Evolutionary conservation across 2,888 invertebrate genomes (phyloP).

Genomic region (Atherix ibis): DNA sequence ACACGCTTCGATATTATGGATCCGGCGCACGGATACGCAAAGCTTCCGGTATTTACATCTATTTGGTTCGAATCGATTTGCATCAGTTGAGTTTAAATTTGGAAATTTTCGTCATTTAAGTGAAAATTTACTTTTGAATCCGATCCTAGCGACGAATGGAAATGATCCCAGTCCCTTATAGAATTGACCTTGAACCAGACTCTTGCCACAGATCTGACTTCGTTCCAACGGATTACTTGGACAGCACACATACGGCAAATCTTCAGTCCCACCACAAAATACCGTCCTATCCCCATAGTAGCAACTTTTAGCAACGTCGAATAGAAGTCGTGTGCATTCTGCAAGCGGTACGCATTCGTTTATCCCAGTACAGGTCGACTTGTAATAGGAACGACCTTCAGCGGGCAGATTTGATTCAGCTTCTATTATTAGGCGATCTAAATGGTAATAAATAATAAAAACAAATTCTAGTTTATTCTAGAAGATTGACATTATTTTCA

Average conservation of each 20-base stretch:
- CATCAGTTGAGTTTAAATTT: too few relatives aligned
- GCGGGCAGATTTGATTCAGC: too few relatives aligned
- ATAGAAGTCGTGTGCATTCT: constrained; percentile 29
- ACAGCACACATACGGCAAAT: constrained; percentile 31
- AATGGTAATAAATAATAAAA: too few relatives aligned
- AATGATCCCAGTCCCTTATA: constrained; percentile 54
- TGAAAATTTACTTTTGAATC: constrained; percentile 47
- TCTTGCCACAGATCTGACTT: constrained; percentile 43
- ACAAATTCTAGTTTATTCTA: too few relatives aligned
- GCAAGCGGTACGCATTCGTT: constrained; percentile 8
- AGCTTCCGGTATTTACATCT: constrained; percentile 51
- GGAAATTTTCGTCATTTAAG: too few relatives aligned
- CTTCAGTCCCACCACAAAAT: constrained; percentile 29
- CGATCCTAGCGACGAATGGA: constrained; percentile 61
- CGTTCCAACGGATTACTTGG: constrained; percentile 29
- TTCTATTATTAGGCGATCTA: too few relatives aligned
- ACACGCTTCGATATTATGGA: constrained; percentile 46
- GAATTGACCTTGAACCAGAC: constrained; percentile 46
- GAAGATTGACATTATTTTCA: too few relatives aligned
- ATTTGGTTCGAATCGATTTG: too few relatives aligned
- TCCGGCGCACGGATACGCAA: constrained; percentile 61
- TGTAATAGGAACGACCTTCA: neutral
- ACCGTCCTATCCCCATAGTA: constrained; percentile 30
- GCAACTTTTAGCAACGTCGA: constrained; percentile 30
- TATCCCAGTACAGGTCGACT: neutral